Evolutionary conservation across 2,797 vertebrate genomes (phyloP).

Genomic region (Aeoliscus strigatus): DNA sequence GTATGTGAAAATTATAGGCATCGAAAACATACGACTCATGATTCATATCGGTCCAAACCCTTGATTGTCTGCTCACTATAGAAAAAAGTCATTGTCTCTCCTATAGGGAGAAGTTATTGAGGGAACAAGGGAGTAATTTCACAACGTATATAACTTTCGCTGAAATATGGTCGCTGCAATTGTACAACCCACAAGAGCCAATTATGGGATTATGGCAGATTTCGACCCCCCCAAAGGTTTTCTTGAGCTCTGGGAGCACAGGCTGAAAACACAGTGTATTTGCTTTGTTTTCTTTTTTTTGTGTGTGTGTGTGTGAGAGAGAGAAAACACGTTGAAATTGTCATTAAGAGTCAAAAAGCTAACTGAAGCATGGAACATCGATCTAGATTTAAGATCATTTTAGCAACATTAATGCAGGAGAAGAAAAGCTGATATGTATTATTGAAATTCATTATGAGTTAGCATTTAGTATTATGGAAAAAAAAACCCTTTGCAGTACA

Average conservation of each 20-base stretch:
- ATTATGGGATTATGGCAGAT: conserved; percentile 1
- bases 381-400: too few relatives aligned
- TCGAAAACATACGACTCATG: neutral
- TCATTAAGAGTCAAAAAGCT: too few relatives aligned
- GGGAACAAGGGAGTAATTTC: neutral
- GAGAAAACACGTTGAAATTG: too few relatives aligned
- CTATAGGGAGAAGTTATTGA: neutral
- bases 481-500: neutral
- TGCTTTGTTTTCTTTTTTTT: neutral
- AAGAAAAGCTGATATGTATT: too few relatives aligned
- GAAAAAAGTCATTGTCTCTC: neutral
- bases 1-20: neutral
- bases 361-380: too few relatives aligned
- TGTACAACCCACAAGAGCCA: neutral
- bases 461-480: too few relatives aligned
- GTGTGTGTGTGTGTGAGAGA: too few relatives aligned
- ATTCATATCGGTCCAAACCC: neutral
- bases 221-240: conserved; percentile 1
- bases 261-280: neutral
- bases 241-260: neutral
- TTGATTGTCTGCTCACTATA: neutral
- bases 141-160: neutral
- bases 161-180: neutral
- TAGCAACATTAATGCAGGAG: too few relatives aligned
- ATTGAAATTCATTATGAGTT: too few relatives aligned